phyloP scores from a whole-genome alignment of 2,797 vertebrate species.

The Rhinatrema bivittatum region DNA sequence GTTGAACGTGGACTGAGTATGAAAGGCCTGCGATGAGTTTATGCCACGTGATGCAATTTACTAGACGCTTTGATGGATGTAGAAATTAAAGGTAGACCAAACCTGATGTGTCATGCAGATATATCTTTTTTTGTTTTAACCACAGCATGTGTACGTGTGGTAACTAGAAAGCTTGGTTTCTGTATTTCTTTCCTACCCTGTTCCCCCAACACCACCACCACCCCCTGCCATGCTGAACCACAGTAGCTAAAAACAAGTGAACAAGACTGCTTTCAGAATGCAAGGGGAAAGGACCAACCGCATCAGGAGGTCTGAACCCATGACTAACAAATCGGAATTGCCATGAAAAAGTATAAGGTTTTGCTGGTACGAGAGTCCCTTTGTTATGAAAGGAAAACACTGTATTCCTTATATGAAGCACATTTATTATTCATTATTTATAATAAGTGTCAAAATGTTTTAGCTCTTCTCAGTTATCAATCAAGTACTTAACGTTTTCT shows the following conservation, averaged over 20 bases:
- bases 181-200: too few species aligned
- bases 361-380: constrained; percentile 55
- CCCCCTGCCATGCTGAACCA: not conserved
- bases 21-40: constrained; percentile 2
- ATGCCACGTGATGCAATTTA: constrained; percentile 12
- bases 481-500: constrained; percentile 39
- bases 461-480: constrained; percentile 58
- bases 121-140: not conserved
- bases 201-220: constrained; percentile 8
- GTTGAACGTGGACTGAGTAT: constrained; percentile 41
- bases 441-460: constrained; percentile 56
- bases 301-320: constrained; percentile 34
- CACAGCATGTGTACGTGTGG: not conserved
- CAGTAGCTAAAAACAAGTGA: constrained; percentile 4
- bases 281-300: constrained; percentile 23
- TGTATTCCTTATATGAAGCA: constrained; percentile 65
- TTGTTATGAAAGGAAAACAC: constrained; percentile 60
- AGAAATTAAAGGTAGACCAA: constrained; percentile 17
- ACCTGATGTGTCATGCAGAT: not conserved
- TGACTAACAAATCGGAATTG: constrained; percentile 33
- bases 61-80: constrained; percentile 18
- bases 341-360: constrained; percentile 27
- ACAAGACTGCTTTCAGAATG: constrained; percentile 19
- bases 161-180: not conserved
- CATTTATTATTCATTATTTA: constrained; percentile 63